Evolutionary conservation across 2,113 vertebrate genomes (phyloP).

Genomic region (Promerops cafer): DNA sequence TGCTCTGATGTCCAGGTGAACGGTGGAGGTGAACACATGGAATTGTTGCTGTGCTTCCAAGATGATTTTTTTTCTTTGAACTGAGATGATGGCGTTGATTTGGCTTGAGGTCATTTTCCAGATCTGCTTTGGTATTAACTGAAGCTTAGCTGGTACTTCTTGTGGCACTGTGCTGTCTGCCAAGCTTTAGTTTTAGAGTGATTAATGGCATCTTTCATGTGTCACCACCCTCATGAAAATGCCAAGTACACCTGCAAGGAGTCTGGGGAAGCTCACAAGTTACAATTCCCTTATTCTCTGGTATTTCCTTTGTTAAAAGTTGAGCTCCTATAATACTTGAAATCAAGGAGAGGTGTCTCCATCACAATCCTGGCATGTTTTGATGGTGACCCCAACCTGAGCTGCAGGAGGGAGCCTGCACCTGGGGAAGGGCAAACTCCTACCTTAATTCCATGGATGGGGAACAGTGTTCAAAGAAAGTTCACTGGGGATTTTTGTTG

Average conservation of each 20-base stretch:
- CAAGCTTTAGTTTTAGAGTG: not conserved
- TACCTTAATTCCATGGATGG: not conserved
- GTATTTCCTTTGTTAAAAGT: not conserved
- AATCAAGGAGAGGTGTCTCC: not conserved
- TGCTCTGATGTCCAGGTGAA: not conserved
- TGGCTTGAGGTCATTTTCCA: slow-evolving; percentile 2
- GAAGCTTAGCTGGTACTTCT: not conserved
- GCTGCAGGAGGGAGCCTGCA: not conserved
- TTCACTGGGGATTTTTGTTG: not conserved
- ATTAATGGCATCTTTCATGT: not conserved
- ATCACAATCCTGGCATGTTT: not conserved
- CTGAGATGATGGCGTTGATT: not conserved
- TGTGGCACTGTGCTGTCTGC: not conserved
- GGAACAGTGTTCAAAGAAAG: not conserved
- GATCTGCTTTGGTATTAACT: not conserved
- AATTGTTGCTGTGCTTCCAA: not conserved
- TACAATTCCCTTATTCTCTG: not conserved
- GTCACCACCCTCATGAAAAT: not conserved
- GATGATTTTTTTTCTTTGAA: not conserved
- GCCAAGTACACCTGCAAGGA: not conserved
- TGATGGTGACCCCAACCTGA: not conserved
- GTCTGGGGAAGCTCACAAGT: not conserved
- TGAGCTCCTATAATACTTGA: not conserved
- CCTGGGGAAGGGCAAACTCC: not conserved
- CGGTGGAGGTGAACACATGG: not conserved